Evolutionary conservation across 2,113 vertebrate species (phyloP), one percentile per base, ranked within the genome.

Genomic region (Polypterus bichir): DNA sequence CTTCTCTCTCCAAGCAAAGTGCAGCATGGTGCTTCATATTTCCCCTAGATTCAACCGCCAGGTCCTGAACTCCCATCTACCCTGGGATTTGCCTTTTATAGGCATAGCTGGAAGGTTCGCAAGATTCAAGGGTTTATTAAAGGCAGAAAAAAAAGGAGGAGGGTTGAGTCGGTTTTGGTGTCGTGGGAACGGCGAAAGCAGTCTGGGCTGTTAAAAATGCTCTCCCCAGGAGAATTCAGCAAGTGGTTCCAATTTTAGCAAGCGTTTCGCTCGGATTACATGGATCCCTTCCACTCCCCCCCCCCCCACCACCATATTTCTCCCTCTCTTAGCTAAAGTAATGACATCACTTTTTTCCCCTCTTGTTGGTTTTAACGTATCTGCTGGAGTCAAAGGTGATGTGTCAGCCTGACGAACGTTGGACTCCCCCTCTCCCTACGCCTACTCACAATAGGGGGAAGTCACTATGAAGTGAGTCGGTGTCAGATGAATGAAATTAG

Each of bases 201-300:
- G 73, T 71, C 71, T 71, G 65, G 71, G 68, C 71, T 59, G 62
- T 64, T 58, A 68, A 69, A 53, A 57, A 57, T 9, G 6, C 49
- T 66, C 64, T 48, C 49, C 61, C 64, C 66, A 8, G 61, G 69
- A 77, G 69, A 59, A 69, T 71, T 71, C 65, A 27, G 60, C 75
- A 77, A 77, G 72, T 74, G 75, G 69, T 74, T 77, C 74, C 71
- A 77, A 77, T 77, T 73, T 77, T 67, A 62, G 66, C 68, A 27
- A 27, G 27, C 11, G 66, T 65, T 69, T 74, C 71, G 72, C 71
- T 77, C 75, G 65, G 68, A 74, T 77, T 77, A 73, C 75, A 73
- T 66, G 69, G 69, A 66, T 68, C 70, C 52, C 70, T 59, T 70
- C 64, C 10, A 54, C 52, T 69, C 63, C 57, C 69, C 48, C 62